phyloP scores from a whole-genome alignment of 1,140 invertebrate genomes.

The Monomorium pharaonis region DNA sequence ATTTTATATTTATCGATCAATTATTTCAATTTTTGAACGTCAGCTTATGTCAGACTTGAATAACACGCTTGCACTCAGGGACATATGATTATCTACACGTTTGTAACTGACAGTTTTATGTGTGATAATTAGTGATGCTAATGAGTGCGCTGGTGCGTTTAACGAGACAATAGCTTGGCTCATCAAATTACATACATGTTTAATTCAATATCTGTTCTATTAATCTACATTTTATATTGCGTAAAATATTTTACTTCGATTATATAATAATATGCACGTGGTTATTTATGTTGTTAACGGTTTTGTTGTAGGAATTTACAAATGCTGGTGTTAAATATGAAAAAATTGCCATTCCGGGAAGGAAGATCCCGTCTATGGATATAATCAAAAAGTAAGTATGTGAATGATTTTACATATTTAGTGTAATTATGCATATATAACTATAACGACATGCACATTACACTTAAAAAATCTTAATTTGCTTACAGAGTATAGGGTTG shows the following conservation, averaged over 20 bases:
- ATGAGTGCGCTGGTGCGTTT: constrained; percentile 53
- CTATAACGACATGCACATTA: too few species aligned
- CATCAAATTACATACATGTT: constrained; percentile 33
- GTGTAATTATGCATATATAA: not conserved
- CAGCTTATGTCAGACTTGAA: not conserved
- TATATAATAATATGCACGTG: constrained; percentile 12
- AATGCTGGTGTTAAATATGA: constrained; percentile 82
- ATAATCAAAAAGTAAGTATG: constrained; percentile 76
- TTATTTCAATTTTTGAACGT: constrained; percentile 17
- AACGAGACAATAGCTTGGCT: constrained; percentile 22
- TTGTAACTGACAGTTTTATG: constrained; percentile 67
- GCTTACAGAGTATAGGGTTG: too few species aligned
- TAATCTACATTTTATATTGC: not conserved
- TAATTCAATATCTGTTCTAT: constrained; percentile 6
- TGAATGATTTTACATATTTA: not conserved
- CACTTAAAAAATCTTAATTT: not conserved
- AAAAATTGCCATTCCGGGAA: constrained; percentile 86
- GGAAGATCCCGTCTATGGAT: constrained; percentile 81
- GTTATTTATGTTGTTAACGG: constrained; percentile 8
- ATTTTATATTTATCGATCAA: constrained; percentile 19
- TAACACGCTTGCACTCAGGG: constrained; percentile 26
- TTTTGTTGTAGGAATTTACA: constrained; percentile 81
- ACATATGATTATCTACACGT: constrained; percentile 65
- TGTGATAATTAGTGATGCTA: constrained; percentile 71
- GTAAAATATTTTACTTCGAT: constrained; percentile 9